Conservation (phyloP, 2,113 vertebrate species). For the Epinephelus cyanopodus region DNA sequence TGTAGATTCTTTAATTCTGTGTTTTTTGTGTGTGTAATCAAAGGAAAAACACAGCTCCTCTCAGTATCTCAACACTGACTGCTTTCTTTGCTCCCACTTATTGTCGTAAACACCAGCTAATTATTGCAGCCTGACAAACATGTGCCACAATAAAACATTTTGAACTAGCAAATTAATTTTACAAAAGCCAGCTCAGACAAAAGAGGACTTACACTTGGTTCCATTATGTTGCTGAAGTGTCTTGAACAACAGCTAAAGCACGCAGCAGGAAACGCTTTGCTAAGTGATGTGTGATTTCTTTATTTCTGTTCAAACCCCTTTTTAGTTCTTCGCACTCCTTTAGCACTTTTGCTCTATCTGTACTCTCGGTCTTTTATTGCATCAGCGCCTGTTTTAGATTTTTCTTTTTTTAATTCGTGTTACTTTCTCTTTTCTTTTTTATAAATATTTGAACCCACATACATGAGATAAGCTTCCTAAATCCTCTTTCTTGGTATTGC, state of each 20-base stretch:
- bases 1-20: neutral
- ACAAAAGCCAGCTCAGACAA: neutral
- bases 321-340: constrained; percentile 7
- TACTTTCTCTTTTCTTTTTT: neutral
- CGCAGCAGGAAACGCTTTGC: constrained; percentile 10
- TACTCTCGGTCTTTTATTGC: constrained; percentile 8
- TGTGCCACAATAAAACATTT: neutral
- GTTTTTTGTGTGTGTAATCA: neutral
- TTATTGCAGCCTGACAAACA: neutral
- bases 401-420: constrained; percentile 10
- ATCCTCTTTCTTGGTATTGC: neutral
- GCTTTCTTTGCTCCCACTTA: neutral
- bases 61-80: neutral
- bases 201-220: neutral
- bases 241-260: constrained; percentile 18
- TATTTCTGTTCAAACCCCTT: neutral
- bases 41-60: neutral
- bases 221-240: constrained; percentile 20
- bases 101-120: neutral
- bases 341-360: constrained; percentile 11
- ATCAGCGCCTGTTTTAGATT: constrained; percentile 9
- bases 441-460: neutral
- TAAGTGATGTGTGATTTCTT: constrained; percentile 8
- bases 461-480: constrained; percentile 15
- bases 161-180: neutral